Percentiles rank a stretch among this genome's conserved stretches.
phyloP scores from a whole-genome alignment of 2,113 vertebrate genomes.

The Neotragus pygmaeus region DNA sequence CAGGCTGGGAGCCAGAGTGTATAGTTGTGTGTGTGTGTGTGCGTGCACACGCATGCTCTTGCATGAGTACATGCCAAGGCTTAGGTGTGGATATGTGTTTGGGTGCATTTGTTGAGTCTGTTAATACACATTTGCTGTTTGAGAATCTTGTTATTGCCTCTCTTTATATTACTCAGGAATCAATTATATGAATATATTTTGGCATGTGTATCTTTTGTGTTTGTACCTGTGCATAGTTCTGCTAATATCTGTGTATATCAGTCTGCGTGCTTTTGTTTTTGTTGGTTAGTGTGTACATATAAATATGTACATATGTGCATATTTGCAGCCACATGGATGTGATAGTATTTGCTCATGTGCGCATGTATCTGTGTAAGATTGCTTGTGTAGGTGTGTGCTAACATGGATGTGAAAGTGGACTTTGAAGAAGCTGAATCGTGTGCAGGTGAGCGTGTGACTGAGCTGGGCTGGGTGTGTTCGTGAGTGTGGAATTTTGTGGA shows the following conservation, averaged over 20 bases:
- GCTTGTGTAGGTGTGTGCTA: background rate
- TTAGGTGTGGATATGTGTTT: background rate
- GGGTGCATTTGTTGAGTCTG: background rate
- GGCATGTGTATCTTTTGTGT: background rate
- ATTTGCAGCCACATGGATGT: accelerated
- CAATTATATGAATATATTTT: accelerated
- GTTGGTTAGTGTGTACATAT: background rate
- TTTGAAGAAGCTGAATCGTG: background rate
- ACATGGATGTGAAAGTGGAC: background rate
- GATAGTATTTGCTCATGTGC: background rate
- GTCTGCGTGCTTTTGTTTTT: background rate
- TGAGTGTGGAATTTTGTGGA: background rate
- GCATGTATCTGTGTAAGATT: too few relatives aligned
- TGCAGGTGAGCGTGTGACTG: background rate
- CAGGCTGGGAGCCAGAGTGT: background rate
- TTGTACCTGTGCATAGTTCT: background rate
- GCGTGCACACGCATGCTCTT: background rate
- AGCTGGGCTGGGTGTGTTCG: background rate
- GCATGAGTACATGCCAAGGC: background rate
- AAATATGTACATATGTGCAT: background rate
- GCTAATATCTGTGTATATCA: background rate
- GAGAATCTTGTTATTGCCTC: background rate
- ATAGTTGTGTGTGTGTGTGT: background rate
- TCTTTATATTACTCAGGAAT: background rate
- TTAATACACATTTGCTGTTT: background rate